These are phyloP conservation scores for Brachionus plicatilis DNA, from an alignment of 1,140 invertebrate species.

Conservation along the genomic window DNA sequence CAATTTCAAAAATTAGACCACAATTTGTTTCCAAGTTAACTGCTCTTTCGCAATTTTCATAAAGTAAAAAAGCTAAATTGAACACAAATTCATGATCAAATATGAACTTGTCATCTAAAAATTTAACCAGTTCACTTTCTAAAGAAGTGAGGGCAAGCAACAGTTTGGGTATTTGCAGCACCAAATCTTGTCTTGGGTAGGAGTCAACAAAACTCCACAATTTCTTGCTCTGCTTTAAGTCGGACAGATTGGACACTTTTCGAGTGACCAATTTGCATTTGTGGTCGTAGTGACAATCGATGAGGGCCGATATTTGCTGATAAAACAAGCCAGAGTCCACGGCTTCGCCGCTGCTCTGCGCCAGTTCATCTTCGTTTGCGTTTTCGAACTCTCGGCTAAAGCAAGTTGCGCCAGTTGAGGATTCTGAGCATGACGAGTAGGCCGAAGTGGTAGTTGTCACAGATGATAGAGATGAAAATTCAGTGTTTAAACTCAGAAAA, in stretches of 20 bases:
- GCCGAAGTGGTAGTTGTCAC: neutral
- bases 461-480: conserved; percentile 1
- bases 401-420: neutral
- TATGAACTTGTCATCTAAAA: neutral
- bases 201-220: neutral
- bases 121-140: neutral
- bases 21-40: neutral
- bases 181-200: neutral
- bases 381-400: neutral
- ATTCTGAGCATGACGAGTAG: conserved; percentile 15
- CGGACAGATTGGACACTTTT: neutral
- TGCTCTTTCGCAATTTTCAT: neutral
- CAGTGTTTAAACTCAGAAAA: neutral
- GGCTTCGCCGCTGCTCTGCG: neutral
- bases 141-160: neutral
- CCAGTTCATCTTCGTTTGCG: neutral
- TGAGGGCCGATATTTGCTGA: neutral
- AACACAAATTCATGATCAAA: conserved; percentile 1
- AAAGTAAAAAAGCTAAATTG: conserved; percentile 4
- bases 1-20: neutral
- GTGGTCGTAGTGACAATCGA: neutral
- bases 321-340: neutral
- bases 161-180: neutral
- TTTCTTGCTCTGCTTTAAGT: neutral
- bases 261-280: neutral